These are phyloP conservation scores for Cephalopholis sonnerati DNA, from an alignment of 2,113 vertebrate species.

Conservation along the genomic window DNA sequence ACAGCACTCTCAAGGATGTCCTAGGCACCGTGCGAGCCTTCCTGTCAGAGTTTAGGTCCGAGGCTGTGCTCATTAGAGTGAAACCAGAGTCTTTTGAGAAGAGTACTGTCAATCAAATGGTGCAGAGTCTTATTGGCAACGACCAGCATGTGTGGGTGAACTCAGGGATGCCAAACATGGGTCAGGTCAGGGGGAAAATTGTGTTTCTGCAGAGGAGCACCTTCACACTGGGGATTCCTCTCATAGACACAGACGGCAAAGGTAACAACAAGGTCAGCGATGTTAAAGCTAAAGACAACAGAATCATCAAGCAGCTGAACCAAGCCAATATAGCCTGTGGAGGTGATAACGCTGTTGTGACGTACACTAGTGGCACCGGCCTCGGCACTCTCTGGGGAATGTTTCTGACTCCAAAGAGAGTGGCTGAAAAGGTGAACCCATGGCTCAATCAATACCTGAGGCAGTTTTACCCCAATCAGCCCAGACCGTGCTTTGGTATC, in stretches of 20 bases:
- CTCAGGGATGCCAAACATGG: conserved; percentile 76
- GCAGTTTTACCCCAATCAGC: conserved; percentile 33
- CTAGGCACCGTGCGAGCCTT: conserved; percentile 57
- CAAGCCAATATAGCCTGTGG: conserved; percentile 48
- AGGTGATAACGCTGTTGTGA: conserved; percentile 70
- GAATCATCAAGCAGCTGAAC: conserved; percentile 50
- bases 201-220: conserved; percentile 82
- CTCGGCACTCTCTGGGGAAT: conserved; percentile 73
- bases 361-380: conserved; percentile 83
- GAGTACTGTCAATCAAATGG: conserved; percentile 41
- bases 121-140: conserved; percentile 66
- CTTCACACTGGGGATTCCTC: conserved; percentile 58
- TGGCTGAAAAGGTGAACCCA: conserved; percentile 82
- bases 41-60: conserved; percentile 46
- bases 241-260: conserved; percentile 54
- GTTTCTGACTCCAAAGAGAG: conserved; percentile 73
- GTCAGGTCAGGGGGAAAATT: conserved; percentile 82
- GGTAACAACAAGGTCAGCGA: conserved; percentile 65
- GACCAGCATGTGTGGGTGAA: conserved; percentile 69
- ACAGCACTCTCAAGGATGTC: conserved; percentile 45
- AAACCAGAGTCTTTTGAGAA: conserved; percentile 78
- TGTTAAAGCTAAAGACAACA: conserved; percentile 48
- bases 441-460: conserved; percentile 79
- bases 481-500: conserved; percentile 79
- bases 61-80: conserved; percentile 81